These are phyloP conservation scores for Phocoena sinus DNA, from an alignment of 2,113 vertebrate species.

Conservation along the genomic window DNA sequence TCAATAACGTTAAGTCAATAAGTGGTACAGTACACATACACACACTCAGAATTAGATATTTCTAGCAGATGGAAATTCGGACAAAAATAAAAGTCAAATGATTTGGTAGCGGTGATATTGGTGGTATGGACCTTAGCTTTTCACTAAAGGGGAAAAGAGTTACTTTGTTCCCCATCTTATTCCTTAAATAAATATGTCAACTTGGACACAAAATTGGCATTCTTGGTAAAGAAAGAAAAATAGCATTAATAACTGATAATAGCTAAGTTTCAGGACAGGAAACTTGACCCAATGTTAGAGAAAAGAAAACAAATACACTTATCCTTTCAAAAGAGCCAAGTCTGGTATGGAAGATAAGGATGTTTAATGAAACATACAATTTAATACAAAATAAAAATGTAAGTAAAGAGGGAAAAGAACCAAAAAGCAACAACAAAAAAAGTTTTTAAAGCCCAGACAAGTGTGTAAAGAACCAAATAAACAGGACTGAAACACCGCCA, in stretches of 20 bases:
- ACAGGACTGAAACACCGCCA: not conserved
- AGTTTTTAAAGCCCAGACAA: not conserved
- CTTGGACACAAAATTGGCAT: conserved; percentile 1
- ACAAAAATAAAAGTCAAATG: not conserved
- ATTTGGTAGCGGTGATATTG: not conserved
- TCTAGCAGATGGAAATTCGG: not conserved
- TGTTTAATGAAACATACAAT: conserved; percentile 63
- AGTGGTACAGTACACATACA: not conserved
- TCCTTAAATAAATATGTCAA: not conserved
- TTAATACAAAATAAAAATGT: conserved; percentile 62
- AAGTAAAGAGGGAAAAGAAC: conserved; percentile 14
- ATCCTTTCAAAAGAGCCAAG: conserved; percentile 63
- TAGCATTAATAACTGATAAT: conserved; percentile 42
- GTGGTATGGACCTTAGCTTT: not conserved
- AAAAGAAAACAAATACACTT: conserved; percentile 56
- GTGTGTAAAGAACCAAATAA: not conserved
- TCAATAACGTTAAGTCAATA: not conserved
- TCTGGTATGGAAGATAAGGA: conserved; percentile 69
- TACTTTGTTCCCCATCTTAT: not conserved
- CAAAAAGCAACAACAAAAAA: not conserved
- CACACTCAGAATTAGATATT: not conserved
- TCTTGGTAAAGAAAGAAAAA: not conserved
- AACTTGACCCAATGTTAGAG: conserved; percentile 28
- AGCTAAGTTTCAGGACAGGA: conserved; percentile 48
- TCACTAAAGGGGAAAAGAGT: not conserved